Percentiles rank a stretch among this genome's conserved stretches.
Conservation (phyloP, 2,113 vertebrate genomes). For the Lophius piscatorius region DNA sequence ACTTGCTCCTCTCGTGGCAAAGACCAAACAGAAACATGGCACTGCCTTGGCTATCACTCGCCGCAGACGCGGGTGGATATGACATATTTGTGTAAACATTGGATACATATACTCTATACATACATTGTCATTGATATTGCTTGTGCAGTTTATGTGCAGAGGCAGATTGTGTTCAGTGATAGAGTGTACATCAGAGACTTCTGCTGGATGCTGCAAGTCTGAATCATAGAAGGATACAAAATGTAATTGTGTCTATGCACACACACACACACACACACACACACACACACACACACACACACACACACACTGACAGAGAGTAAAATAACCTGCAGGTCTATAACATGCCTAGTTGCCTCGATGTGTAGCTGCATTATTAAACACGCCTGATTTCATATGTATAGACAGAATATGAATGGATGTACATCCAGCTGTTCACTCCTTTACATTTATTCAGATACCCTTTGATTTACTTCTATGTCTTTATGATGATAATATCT, state of each 20-base stretch:
- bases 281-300: conserved; percentile 5
- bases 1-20: conserved; percentile 57
- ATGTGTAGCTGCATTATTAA: conserved; percentile 75
- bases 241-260: background rate
- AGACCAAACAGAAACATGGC: conserved; percentile 53
- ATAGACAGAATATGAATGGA: conserved; percentile 57
- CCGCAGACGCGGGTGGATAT: conserved; percentile 67
- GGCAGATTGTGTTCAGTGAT: conserved; percentile 70
- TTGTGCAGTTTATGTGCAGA: conserved; percentile 61
- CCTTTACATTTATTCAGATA: too few relatives aligned
- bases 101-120: conserved; percentile 61
- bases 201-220: conserved; percentile 49
- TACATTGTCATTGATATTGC: conserved; percentile 73
- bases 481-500: too few relatives aligned
- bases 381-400: conserved; percentile 70
- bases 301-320: conserved; percentile 20
- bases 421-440: conserved; percentile 18
- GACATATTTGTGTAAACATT: conserved; percentile 75
- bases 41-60: conserved; percentile 55
- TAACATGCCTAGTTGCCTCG: conserved; percentile 66
- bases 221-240: conserved; percentile 50
- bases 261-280: background rate
- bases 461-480: too few relatives aligned
- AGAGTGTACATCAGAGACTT: conserved; percentile 67
- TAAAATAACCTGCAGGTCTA: conserved; percentile 65